Conservation (phyloP, 2,113 vertebrate species). For the Halcyon malimbica region DNA sequence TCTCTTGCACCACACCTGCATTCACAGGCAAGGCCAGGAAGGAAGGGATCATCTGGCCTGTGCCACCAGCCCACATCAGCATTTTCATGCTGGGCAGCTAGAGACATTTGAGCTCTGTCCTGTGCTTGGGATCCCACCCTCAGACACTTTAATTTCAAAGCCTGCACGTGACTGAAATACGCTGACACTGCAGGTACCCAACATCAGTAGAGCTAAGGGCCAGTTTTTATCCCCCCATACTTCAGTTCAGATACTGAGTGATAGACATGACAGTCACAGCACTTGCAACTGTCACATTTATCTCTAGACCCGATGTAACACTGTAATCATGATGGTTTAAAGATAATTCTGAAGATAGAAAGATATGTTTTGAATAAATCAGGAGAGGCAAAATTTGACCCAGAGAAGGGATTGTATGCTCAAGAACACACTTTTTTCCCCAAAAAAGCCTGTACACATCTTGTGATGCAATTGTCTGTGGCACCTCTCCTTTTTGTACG, state of each 20-base stretch:
- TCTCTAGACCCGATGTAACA: neutral
- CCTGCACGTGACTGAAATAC: accelerated
- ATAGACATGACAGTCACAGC: neutral
- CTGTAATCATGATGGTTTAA: neutral
- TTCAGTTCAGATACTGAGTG: neutral
- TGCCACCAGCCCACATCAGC: neutral
- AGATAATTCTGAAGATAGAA: neutral
- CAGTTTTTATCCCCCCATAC: neutral
- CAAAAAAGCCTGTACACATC: neutral
- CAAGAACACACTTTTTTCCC: neutral
- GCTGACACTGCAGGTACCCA: neutral
- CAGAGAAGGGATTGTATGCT: neutral
- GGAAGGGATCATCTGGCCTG: neutral
- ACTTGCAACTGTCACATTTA: neutral
- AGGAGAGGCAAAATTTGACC: neutral
- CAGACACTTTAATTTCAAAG: neutral
- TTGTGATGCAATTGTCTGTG: constrained; percentile 21
- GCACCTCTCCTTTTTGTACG: constrained; percentile 33
- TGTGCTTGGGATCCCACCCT: neutral
- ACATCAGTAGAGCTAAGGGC: neutral
- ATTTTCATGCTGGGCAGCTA: neutral
- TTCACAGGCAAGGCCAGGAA: neutral
- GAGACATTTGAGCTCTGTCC: neutral
- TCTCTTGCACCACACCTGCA: neutral
- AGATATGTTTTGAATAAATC: neutral